These are phyloP conservation scores for roundworm (Caenorhabditis elegans) DNA, from an alignment of 1,140 invertebrate genomes.

Conservation along the genomic window WBcel235 BX284602.5:8270501-8271000, in stretches of 20 bases:
- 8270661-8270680: conserved; percentile 18
- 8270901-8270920: neutral
- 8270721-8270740: neutral
- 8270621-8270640: conserved; percentile 28
- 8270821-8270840: neutral
- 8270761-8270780: neutral
- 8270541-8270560: neutral
- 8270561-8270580: neutral
- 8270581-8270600: neutral
- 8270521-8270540: neutral
- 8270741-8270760: neutral
- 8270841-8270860: conserved; percentile 30
- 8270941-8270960: conserved; percentile 74
- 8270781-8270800: conserved; percentile 1
- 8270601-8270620: conserved; percentile 42
- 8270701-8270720: neutral
- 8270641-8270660: conserved; percentile 37
- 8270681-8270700: conserved; percentile 35
- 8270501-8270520: neutral
- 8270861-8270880: conserved; percentile 1
- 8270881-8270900: neutral
- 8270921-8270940: neutral
- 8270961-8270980: conserved; percentile 81
- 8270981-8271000: conserved; percentile 96
- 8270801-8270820: neutral